Percentiles rank a stretch among this genome's conserved stretches.
These are phyloP conservation scores for Thamnophis sirtalis DNA, from an alignment of 2,113 vertebrate genomes.

Conservation along the genomic window DNA sequence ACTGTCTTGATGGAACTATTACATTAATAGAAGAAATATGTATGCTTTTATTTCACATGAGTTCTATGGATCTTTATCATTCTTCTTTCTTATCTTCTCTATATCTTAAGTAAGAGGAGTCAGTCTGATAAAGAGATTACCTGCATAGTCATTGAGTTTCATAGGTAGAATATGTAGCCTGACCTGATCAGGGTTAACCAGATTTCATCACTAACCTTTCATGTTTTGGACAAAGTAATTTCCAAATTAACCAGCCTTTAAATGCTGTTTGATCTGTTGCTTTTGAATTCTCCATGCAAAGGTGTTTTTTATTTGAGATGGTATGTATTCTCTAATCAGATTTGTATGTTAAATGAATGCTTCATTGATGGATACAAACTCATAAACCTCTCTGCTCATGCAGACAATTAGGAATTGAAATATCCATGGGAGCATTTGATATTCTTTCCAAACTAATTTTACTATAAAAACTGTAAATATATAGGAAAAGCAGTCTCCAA, in stretches of 20 bases:
- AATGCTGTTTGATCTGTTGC: not conserved
- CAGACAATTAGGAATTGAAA: not conserved
- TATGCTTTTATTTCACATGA: not conserved
- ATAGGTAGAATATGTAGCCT: not conserved
- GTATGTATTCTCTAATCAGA: not conserved
- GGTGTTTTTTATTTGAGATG: not conserved
- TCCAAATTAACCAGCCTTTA: not conserved
- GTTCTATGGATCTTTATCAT: not conserved
- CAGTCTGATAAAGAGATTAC: not conserved
- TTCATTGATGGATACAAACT: not conserved
- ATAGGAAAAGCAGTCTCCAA: not conserved
- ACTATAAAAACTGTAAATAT: not conserved
- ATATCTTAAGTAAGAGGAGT: not conserved
- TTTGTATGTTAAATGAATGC: not conserved
- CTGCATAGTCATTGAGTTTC: not conserved
- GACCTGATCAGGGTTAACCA: not conserved
- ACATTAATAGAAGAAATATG: not conserved
- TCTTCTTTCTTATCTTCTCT: not conserved
- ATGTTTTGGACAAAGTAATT: not conserved
- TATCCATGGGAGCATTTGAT: not conserved
- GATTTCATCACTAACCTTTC: not conserved
- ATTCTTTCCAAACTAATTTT: not conserved
- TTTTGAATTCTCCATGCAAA: not conserved
- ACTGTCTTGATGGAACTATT: not conserved
- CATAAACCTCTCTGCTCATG: not conserved